Base-by-base conservation (phyloP, 1,140 invertebrate genomes). In the Listronotus bonariensis region DNA sequence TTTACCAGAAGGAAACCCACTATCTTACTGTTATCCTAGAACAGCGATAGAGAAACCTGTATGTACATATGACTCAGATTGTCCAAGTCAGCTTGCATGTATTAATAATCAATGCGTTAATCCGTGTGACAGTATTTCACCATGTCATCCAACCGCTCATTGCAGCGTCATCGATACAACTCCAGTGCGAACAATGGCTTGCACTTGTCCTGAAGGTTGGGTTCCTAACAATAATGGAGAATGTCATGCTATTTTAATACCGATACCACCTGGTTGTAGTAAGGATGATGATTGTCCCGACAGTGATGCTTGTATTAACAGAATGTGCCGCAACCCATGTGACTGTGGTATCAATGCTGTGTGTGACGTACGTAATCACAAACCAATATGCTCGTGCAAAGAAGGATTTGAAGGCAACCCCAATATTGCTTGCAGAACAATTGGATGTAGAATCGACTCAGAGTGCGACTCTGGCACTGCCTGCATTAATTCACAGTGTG, bases 401-500 rank as follows among this genome's bases (percentile, higher is more conserved):
- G 83, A 89, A 69, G 91, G 91, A 12, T 92, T 85, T 75, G 90
- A 93, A 76, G 93, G 93, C 58, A 91, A 95, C 80, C 92, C 93
- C 0, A 89, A 93, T 65, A 84, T 88, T 9, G 82, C 84, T 17
- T 96, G 93, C 77, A 85, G 85, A 69, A 83, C 87, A 10, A 86
- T 92, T 20, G 92, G 92, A 46, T 96, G 92, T 73, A 84, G 86
- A 49, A 82, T 85, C 1, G 86, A 94, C 74, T 87, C 87, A 0
- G 91, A 95, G 76, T 96, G 93, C 73, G 86, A 87, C 56, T 84
- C 86, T 7, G 87, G 89, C 42, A 88, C 92, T 75, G 87, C 90
- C 53, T 96, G 93, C 71, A 80, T 93, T 18, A 93, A 93, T 71
- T 88, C 87, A 18, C 89, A 92, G 69, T 96, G 93, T 76, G 82